Evolutionary conservation across 2,888 invertebrate genomes (phyloP), one percentile per base, ranked within the genome.

Genomic region (Lasioglossum malachurum): DNA sequence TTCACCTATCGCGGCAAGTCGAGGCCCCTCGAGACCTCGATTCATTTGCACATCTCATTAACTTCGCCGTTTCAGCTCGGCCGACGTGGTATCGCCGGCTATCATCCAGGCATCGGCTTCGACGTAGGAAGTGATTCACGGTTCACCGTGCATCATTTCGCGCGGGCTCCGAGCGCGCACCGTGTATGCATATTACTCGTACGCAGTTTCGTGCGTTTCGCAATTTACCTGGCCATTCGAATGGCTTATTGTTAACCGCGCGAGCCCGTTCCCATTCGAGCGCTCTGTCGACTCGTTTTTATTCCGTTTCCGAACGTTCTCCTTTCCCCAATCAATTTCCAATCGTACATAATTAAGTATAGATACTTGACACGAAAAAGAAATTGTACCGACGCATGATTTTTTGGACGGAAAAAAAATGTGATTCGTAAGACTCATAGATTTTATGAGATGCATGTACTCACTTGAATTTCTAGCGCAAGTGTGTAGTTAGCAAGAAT

Each of bases 131-230:
- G 88, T 89, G 90, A 91, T 91, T 87, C 91, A 92, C 91, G 90
- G 91, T 92, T 87, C 86, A 92, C 91, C 92, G 91, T 92, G 90
- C 88, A 91, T 90, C 91, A 86, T 85, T 91, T 89, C 91, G 86
- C 86, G 85, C 71, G 82, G 82, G 84, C 88, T 84, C 80, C 82
- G 73, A 77, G 75, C 71, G 64, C 72, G 75, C 79, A 49, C 64
- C 31, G 27, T 73, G 67, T 82, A 87, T 89, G 75, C 89, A 79
- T 86, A 79, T 83, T 77, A 77, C 76, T 76, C 81, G 73, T 71
- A 86, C 82, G 84, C 84, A 75, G 83, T 69, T 85, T 85, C 83
- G 69, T 82, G 76, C 82, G 79, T 88, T 85, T 86, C 80, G 82
- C 82, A 86, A 90, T 90, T 90, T 84, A 57, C 83, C 83, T 60